Base-by-base conservation (phyloP, 2,888 invertebrate genomes). In the Lasioglossum morio region DNA sequence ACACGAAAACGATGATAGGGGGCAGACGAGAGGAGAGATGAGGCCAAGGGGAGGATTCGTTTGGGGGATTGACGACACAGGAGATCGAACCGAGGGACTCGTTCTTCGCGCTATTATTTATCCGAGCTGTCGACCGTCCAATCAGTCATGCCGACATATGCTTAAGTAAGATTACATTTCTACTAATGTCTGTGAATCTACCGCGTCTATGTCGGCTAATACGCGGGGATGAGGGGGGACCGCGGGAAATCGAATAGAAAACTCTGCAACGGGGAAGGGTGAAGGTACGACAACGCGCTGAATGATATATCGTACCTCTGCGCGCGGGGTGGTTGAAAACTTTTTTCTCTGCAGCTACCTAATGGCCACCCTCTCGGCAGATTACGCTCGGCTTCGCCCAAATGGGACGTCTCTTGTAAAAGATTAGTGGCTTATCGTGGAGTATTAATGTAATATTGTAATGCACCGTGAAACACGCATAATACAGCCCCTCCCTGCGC, bases 121-220 rank as follows among this genome's bases (percentile, higher is more conserved):
- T 93, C 92, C 88, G 89, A 88, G 91, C 93, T 92, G 93, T 94
- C 93, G 91, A 91, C 91, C 90, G 91, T 88, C 92, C 93, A 93
- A 94, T 94, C 94, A 93, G 94, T 94, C 94, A 94, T 92, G 92
- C 92, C 91, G 92, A 94, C 94, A 94, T 94, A 94, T 94, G 94
- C 93, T 94, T 94, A 93, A 94, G 93, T 93, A 94, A 94, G 94
- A 94, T 94, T 94, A 94, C 94, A 94, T 94, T 94, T 93, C 93
- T 94, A 92, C 92, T 94, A 94, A 94, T 94, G 92, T 91, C 89
- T 80, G 87, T 72, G 83, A 72, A 87, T 82, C 87, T 82, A 77
- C 82, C 86, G 84, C 84, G 76, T 87, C 81, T 78, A 81, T 63
- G 77, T 79, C 72, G 85, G 57, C 87, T 84, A 86, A 89, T 91